phyloP scores from a whole-genome alignment of 2,797 vertebrate genomes.

The Leptoclinus maculatus region DNA sequence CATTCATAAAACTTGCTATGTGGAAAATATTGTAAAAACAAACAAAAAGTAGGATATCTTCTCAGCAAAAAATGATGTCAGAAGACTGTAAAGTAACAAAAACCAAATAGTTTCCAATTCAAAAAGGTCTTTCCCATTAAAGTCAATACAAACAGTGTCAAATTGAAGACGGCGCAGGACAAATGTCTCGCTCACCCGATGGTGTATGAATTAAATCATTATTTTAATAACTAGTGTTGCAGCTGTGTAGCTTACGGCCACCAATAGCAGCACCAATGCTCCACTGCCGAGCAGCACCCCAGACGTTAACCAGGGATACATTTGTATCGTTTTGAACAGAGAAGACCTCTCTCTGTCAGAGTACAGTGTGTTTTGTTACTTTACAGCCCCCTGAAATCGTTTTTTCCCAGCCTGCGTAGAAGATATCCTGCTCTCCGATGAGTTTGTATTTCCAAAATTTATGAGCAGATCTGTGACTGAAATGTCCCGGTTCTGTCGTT shows the following conservation, averaged over 20 bases:
- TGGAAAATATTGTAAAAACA: no score
- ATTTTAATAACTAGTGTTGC: not conserved
- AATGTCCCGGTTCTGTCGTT: not conserved
- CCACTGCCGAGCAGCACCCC: not conserved
- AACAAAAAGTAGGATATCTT: no score
- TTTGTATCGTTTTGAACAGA: not conserved
- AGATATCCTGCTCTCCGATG: not conserved
- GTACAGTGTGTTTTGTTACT: not conserved
- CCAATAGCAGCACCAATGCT: not conserved
- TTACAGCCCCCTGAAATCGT: not conserved
- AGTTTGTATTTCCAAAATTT: not conserved
- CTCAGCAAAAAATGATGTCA: not conserved
- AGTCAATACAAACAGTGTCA: no score
- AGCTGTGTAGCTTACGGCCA: not conserved
- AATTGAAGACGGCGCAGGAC: no score
- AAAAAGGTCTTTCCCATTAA: no score
- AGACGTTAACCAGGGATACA: not conserved
- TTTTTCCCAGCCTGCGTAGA: not conserved
- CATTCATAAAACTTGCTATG: not conserved
- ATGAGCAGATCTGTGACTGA: not conserved
- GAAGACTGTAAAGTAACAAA: no score
- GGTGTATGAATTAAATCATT: not conserved
- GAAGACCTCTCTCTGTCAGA: not conserved
- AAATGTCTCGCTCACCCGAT: no score
- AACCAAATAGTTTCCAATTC: no score